Base-by-base conservation (phyloP, 2,888 invertebrate genomes). In the Leptopterna dolabrata region DNA sequence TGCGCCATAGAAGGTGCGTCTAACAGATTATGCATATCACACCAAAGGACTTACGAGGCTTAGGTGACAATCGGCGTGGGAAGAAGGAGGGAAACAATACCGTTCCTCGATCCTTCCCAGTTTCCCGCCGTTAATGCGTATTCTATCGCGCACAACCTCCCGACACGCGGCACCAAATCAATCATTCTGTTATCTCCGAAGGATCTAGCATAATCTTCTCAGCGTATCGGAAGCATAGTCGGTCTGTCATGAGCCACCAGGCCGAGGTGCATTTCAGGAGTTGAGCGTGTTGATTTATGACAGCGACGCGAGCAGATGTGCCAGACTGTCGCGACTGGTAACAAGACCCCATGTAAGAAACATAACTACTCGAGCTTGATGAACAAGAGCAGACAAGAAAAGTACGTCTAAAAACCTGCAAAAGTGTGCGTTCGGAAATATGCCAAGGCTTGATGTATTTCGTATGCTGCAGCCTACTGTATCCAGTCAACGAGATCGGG, bases 1-100 rank as follows among this genome's bases (percentile, higher is more conserved):
- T 88, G 88, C 88, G 71, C 88, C 88, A 87, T 88, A 88, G 87
- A 88, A 88, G 88, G 88, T 83, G 88, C 88, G 88, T 87, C 88
- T 81, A 71, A 86, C 51, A 63, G 83, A 83, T 83, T 83, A 83
- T 83, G 83, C 71, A 83, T 83, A 83, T 86, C 86, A 86, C 82
- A 29, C 86, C 45, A 47, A 86, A 73, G 80, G 47, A 84, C 81
- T 76, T 87, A 87, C 76, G 73, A 83, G 73, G 30, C 83, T 80
- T 30, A 76, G 73, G 88, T 86, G 88, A 86, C 88, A 86, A 88
- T 88, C 71, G 76, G 80, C 88, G 88, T 88, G 85, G 88, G 88
- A 83, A 71, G 87, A n/a, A 80, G 87, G 43, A 30, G 70, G 82
- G 73, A 83, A 82, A 83, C 76, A 87, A 76, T 76, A 76, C 82